Evolutionary conservation across 2,888 invertebrate species (phyloP), one percentile per base, ranked within the genome.

Genomic region (Epinotia nisella): DNA sequence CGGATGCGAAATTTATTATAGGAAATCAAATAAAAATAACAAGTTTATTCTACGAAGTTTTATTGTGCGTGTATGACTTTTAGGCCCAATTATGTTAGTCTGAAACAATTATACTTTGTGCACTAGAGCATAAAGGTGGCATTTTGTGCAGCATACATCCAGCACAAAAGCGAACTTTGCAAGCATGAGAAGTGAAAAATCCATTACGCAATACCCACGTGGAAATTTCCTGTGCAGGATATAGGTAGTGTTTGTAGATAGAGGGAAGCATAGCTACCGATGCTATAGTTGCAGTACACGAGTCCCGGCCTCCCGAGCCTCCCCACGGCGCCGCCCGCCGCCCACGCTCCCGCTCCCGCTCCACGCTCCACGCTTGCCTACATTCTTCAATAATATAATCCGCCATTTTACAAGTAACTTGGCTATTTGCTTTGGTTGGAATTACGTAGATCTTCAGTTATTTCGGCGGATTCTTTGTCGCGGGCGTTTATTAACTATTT

Each of bases 221-320:
- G 45, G 71, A 67, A 66, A 29, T 35, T 72, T 72, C 21, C 72
- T n/a, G 39, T 53, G 56, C 45, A 68, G 62, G 67, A 72, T 68
- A 58, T 67, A 62, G 49, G 62, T 29, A 39, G 45, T 59, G 64
- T 64, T 69, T 51, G 73, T 72, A 53, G 55, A 58, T 67, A 67
- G 9, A 7, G 35, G 56, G 51, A 58, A 41, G 51, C 72, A 73
- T 73, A 73, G 73, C 73, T 73, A 69, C 62, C 35, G 49, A 51
- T 64, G 69, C 62, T 73, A 73, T 73, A 69, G 64, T 5, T 73
- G 73, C 73, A 69, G 39, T 69, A 69, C 73, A 73, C 73, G 73
- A 62, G 73, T 60, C 49, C 68, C 64, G 69, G 60, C 21, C 64
- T 55, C 61, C 70, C 70, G 21, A 35, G n/a, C 49, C 49, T 49